These are phyloP conservation scores for Todiramphus saurophagus DNA, from an alignment of 2,113 vertebrate species.

Conservation along the genomic window DNA sequence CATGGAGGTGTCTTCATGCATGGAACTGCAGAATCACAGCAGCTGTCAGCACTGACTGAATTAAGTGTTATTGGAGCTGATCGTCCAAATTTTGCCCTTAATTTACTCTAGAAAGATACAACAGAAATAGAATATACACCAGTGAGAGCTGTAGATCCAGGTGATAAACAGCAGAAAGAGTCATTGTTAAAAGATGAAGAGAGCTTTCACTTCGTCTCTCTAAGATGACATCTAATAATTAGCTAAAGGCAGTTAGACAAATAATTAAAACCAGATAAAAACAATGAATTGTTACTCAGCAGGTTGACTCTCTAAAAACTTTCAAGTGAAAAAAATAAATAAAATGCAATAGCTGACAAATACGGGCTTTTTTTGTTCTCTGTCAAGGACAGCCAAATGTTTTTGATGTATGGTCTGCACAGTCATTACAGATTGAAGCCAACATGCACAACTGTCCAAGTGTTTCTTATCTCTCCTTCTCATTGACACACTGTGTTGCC, in stretches of 20 bases:
- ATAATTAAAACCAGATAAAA: background rate
- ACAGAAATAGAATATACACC: background rate
- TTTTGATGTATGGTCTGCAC: slow-evolving; percentile 43
- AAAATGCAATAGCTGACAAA: background rate
- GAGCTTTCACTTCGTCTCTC: background rate
- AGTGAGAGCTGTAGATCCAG: background rate
- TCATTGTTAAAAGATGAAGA: background rate
- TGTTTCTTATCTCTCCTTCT: slow-evolving; percentile 54
- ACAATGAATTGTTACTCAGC: background rate
- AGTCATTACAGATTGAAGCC: slow-evolving; percentile 51
- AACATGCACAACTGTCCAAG: slow-evolving; percentile 57
- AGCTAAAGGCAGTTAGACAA: slow-evolving; percentile 2
- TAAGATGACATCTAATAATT: background rate
- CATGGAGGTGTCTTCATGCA: background rate
- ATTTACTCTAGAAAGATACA: background rate
- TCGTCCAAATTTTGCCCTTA: background rate
- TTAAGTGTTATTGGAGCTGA: background rate
- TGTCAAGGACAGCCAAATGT: slow-evolving; percentile 48
- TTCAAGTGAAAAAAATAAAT: background rate
- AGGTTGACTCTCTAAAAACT: background rate
- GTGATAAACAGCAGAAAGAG: background rate
- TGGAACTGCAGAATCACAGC: background rate
- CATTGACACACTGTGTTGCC: slow-evolving; percentile 33
- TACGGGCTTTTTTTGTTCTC: background rate
- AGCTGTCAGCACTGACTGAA: background rate